Percentiles rank a stretch among this genome's conserved stretches.
Conservation (phyloP, 2,113 vertebrate species). For the Grantiella picta region DNA sequence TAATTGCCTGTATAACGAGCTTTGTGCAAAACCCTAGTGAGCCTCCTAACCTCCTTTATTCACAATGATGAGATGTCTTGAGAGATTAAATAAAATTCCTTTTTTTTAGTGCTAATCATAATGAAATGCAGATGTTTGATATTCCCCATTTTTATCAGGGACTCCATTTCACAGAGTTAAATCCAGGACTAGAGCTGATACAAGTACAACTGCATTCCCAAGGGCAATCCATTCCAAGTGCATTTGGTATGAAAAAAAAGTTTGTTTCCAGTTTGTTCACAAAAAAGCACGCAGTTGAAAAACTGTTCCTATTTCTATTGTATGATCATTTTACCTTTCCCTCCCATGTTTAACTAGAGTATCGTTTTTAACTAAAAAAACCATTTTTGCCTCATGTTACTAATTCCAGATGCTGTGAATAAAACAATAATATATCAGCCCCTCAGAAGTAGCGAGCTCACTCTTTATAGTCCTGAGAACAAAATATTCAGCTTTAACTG, state of each 20-base stretch:
- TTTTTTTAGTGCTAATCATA: not conserved
- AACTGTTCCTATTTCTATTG: not conserved
- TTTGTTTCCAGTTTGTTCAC: not conserved
- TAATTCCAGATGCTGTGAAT: not conserved
- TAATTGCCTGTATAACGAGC: not conserved
- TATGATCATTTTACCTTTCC: conserved; percentile 4
- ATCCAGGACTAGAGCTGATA: not conserved
- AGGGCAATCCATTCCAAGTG: not conserved
- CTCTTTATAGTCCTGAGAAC: not conserved
- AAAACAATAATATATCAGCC: not conserved
- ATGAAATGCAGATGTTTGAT: not conserved
- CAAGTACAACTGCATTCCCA: not conserved
- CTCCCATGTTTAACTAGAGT: not conserved
- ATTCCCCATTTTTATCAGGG: not conserved
- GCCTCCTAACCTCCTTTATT: not conserved
- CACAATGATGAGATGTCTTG: not conserved
- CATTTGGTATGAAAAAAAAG: not conserved
- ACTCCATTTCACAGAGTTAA: not conserved
- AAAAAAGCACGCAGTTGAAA: not conserved
- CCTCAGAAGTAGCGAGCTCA: not conserved
- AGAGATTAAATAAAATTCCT: not conserved
- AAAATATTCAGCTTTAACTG: not conserved
- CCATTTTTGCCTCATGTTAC: not conserved
- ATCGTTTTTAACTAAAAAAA: not conserved
- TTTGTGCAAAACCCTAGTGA: not conserved